A percentile compares a stretch with the other conserved stretches of the same genome.
These are phyloP conservation scores for Drosophila paracracens DNA, from an alignment of 2,888 invertebrate species.

Conservation along the genomic window DNA sequence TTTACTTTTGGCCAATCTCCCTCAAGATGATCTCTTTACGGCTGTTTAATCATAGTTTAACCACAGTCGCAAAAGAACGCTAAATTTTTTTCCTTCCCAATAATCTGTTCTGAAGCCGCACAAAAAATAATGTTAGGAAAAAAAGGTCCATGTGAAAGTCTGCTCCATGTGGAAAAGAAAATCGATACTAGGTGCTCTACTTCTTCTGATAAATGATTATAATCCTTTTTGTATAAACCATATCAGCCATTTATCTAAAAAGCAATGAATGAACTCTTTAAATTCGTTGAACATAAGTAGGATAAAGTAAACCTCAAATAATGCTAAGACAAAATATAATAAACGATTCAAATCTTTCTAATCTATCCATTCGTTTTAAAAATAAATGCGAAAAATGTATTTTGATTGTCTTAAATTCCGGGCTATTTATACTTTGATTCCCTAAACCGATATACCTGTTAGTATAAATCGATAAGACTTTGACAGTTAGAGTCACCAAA, in stretches of 20 bases:
- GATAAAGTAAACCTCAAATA: not conserved
- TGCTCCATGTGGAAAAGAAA: not conserved
- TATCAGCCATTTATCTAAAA: not conserved
- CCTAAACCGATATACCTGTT: too few relatives aligned
- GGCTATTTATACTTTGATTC: not conserved
- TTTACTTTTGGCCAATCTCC: not conserved
- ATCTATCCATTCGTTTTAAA: not conserved
- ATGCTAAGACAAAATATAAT: not conserved
- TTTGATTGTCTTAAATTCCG: not conserved
- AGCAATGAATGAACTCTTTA: not conserved
- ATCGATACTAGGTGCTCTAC: not conserved
- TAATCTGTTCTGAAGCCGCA: not conserved
- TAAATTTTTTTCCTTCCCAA: not conserved
- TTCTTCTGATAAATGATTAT: not conserved
- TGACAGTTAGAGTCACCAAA: too few relatives aligned
- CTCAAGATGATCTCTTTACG: too few relatives aligned
- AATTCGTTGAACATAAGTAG: not conserved
- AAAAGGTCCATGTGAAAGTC: not conserved
- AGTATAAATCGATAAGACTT: too few relatives aligned
- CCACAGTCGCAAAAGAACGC: not conserved
- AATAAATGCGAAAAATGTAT: not conserved
- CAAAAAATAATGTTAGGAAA: not conserved
- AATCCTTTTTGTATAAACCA: not conserved
- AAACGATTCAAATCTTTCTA: not conserved
- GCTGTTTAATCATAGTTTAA: not conserved